phyloP scores from a whole-genome alignment of 2,113 vertebrate genomes.

The Catharus fuscescens region DNA sequence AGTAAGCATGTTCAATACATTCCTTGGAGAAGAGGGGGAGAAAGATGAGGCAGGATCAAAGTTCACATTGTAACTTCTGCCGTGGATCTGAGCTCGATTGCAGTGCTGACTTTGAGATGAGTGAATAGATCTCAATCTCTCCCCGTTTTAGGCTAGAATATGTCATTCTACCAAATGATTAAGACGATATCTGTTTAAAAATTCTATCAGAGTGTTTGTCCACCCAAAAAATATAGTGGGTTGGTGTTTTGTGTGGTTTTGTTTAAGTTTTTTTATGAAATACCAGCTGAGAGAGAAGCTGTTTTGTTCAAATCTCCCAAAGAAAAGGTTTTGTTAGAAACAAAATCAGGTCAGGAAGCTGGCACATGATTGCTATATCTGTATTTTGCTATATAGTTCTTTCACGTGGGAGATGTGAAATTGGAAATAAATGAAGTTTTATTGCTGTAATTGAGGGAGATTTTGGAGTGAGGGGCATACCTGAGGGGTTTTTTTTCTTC shows the following conservation, averaged over 20 bases:
- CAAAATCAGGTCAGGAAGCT: background rate
- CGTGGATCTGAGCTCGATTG: background rate
- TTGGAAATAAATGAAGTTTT: background rate
- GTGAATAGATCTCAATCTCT: background rate
- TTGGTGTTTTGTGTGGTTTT: background rate
- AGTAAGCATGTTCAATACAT: background rate
- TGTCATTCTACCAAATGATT: background rate
- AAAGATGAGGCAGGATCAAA: background rate
- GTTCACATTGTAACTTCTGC: background rate
- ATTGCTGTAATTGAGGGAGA: background rate
- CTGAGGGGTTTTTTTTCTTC: fast-evolving
- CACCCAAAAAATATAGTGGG: background rate
- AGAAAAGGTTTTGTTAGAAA: background rate
- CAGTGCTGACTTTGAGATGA: background rate
- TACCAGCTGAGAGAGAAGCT: background rate
- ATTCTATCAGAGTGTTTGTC: background rate
- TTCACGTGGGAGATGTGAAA: background rate
- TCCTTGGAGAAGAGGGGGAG: background rate
- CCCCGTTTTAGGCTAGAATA: background rate
- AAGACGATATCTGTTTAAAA: background rate
- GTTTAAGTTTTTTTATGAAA: background rate
- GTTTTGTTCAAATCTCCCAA: background rate
- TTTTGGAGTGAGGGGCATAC: background rate
- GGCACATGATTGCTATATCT: background rate
- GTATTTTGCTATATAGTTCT: background rate